Evolutionary conservation across 2,113 vertebrate species (phyloP).

Genomic region (Gorsachius goisagi): DNA sequence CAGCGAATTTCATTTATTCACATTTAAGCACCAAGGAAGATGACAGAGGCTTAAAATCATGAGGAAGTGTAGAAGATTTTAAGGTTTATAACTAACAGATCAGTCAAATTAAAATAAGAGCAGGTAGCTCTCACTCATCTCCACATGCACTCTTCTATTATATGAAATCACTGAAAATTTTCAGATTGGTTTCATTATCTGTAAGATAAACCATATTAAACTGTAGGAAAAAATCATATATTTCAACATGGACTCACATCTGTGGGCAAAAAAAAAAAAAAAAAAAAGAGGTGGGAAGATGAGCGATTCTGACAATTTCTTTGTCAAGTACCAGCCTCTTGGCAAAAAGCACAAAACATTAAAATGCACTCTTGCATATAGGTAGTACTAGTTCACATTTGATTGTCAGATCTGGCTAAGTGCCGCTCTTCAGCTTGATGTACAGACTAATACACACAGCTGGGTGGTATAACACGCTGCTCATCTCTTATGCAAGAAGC

Average conservation of each 20-base stretch:
- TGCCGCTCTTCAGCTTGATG: conserved; percentile 57
- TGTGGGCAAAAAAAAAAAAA: background rate
- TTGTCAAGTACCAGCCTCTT: conserved; percentile 78
- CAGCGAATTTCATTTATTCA: background rate
- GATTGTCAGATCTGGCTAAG: conserved; percentile 73
- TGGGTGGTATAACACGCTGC: conserved; percentile 72
- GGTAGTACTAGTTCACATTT: conserved; percentile 37
- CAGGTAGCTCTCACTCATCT: background rate
- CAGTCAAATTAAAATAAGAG: background rate
- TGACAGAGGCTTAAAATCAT: background rate
- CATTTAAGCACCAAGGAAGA: background rate
- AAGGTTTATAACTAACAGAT: background rate
- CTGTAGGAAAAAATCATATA: background rate
- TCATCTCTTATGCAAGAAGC: conserved; percentile 76
- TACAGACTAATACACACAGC: conserved; percentile 77
- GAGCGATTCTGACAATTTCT: conserved; percentile 63
- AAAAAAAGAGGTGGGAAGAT: background rate
- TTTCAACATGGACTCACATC: background rate
- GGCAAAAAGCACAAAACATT: conserved; percentile 79
- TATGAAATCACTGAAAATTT: background rate
- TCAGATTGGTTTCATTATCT: background rate
- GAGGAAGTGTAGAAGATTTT: background rate
- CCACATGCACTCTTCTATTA: background rate
- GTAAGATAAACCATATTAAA: background rate
- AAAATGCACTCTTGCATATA: conserved; percentile 73